Conservation (phyloP, 2,888 invertebrate species). For the Therioaphis trifolii region DNA sequence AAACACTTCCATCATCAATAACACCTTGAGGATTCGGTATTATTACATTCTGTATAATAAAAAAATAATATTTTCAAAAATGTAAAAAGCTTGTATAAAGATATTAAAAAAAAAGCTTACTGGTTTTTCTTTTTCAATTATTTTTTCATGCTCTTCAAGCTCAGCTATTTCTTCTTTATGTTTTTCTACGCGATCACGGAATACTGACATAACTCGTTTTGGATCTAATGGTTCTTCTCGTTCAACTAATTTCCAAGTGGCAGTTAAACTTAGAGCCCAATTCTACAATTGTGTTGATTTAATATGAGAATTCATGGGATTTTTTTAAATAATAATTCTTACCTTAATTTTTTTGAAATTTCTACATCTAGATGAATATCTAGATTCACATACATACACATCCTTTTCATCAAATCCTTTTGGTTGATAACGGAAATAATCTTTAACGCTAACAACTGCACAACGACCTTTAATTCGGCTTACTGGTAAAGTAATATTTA, state of each 20-base stretch:
- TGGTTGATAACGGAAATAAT: constrained; percentile 90
- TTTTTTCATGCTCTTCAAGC: constrained; percentile 83
- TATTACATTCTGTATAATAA: constrained; percentile 78
- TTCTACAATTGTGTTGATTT: constrained; percentile 67
- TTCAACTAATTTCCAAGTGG: constrained; percentile 75
- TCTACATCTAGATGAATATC: constrained; percentile 86
- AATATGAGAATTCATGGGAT: too few relatives aligned
- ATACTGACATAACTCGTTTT: constrained; percentile 90
- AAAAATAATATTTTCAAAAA: constrained; percentile 47
- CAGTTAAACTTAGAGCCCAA: constrained; percentile 75
- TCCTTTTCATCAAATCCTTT: constrained; percentile 91
- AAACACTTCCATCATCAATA: constrained; percentile 82
- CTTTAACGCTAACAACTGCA: constrained; percentile 92
- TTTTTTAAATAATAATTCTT: neutral
- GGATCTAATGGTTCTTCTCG: constrained; percentile 84
- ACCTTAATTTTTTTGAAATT: constrained; percentile 88
- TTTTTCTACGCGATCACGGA: constrained; percentile 89
- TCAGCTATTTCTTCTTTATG: constrained; percentile 90
- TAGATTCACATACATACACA: constrained; percentile 95
- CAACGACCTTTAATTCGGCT: constrained; percentile 89
- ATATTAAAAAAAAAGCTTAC: constrained; percentile 32
- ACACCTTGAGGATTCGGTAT: constrained; percentile 73
- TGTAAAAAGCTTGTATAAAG: neutral
- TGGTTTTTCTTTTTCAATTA: constrained; percentile 87
- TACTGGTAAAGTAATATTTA: constrained; percentile 84